Evolutionary conservation across 2,113 vertebrate species (phyloP).

Genomic region (Todiramphus chloris): DNA sequence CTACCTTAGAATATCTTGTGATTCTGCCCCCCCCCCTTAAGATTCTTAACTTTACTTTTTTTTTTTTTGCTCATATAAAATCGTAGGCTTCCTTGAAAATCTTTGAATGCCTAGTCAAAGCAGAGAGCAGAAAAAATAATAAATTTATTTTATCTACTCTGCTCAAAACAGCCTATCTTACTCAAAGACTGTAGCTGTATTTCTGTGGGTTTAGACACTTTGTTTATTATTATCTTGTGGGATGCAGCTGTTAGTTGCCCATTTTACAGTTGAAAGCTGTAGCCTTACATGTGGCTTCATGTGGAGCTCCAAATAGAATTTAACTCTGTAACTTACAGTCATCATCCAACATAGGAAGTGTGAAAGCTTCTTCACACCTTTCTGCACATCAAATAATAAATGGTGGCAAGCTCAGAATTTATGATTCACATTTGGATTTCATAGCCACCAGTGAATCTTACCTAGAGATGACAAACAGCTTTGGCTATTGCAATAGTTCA

Average conservation of each 20-base stretch:
- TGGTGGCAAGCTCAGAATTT: not conserved
- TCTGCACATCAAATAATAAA: not conserved
- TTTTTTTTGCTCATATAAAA: not conserved
- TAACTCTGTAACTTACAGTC: not conserved
- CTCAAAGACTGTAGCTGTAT: not conserved
- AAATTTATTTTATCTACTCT: not conserved
- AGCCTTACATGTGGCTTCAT: not conserved
- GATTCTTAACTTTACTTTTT: not conserved
- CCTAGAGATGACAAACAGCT: not conserved
- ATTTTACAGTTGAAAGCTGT: not conserved
- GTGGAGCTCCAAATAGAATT: not conserved
- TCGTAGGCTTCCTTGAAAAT: not conserved
- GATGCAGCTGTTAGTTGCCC: not conserved
- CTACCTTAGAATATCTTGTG: not conserved
- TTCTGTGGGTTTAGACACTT: not conserved
- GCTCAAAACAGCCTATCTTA: not conserved
- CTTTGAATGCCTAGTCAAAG: not conserved
- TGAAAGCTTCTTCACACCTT: not conserved
- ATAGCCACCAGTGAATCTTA: not conserved
- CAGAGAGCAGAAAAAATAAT: not conserved
- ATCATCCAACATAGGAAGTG: not conserved
- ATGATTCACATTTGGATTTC: not conserved
- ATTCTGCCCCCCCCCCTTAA: not conserved
- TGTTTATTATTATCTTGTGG: not conserved
- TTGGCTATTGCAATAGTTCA: not conserved